Conservation (phyloP, 2,113 vertebrate genomes). For the Oryzias curvinotus region DNA sequence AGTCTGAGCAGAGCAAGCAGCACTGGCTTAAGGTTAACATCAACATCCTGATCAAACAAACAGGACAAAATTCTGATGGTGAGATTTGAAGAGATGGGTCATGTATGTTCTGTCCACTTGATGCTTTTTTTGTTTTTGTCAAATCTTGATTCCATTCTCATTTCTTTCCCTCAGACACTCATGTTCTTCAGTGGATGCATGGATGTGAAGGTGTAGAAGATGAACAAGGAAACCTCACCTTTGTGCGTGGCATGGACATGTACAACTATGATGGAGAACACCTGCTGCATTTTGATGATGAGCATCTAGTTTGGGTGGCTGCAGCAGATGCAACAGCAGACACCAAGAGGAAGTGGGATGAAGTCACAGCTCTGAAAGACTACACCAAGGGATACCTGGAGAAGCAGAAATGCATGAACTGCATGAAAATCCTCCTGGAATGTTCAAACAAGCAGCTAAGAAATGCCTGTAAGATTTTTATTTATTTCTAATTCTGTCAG, state of each 20-base stretch:
- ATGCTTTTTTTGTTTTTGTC: neutral
- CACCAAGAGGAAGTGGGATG: slow-evolving; percentile 70
- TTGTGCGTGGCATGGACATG: slow-evolving; percentile 14
- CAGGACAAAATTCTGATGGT: no score
- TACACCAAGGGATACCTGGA: slow-evolving; percentile 72
- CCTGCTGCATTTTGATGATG: slow-evolving; percentile 64
- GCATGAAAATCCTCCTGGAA: slow-evolving; percentile 23
- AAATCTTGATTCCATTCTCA: no score
- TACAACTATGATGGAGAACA: slow-evolving; percentile 65
- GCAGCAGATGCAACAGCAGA: no score
- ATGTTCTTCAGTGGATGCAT: slow-evolving; percentile 66
- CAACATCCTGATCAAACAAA: no score
- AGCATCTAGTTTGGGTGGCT: slow-evolving; percentile 26
- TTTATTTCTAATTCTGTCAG: no score
- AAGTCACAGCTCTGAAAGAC: slow-evolving; percentile 42
- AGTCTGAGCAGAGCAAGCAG: no score
- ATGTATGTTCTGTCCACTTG: neutral
- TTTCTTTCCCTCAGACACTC: slow-evolving; percentile 23
- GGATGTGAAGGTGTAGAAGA: slow-evolving; percentile 37
- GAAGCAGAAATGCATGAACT: slow-evolving; percentile 62
- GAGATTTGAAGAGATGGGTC: no score
- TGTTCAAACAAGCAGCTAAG: rapidly evolving
- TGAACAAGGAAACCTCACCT: rapidly evolving
- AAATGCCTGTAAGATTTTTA: slow-evolving; percentile 9
- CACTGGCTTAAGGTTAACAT: no score